Evolutionary conservation across 2,888 invertebrate species (phyloP), one percentile per base, ranked within the genome.

Genomic region (Junonia oenone): DNA sequence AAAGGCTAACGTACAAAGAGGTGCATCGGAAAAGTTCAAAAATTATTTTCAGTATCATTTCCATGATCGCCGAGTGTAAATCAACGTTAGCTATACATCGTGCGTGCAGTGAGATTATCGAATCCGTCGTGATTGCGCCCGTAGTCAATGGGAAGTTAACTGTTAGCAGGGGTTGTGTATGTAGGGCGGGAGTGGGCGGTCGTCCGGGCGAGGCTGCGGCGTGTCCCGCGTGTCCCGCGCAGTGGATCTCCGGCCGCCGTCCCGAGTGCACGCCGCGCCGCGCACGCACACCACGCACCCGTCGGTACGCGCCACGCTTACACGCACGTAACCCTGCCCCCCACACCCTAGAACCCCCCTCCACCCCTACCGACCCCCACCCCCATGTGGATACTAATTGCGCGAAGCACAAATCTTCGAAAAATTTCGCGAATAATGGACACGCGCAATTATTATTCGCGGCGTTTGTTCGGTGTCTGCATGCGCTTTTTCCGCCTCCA

Each of bases 281-380:
- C 81, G 79, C 83, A 79, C 79, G 67, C 78, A 74, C 76, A 73
- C 71, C 71, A 73, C 78, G 75, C 78, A 79, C 83, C 83, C 85
- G 83, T 82, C 86, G 87, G 88, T 88, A 88, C 87, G 86, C 85
- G 84, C 75, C 73, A 81, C 76, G 58, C 68, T 75, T 78, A 80
- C 75, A 78, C 77, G 77, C 83, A 83, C 78, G 78, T 79, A 72
- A 58, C 57, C 69, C 71, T 71, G 69, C 64, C 56, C 63, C 64
- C 58, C 64, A 55, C 63, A 64, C 58, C 52, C 57, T 51, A n/a
- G n/a, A n/a, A n/a, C n/a, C 57, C 58, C 37, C 14, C 53, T 52
- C 55, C 48, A 63, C 63, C 51, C 40, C 35, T 15, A 40, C 62
- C 46, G 37, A 62, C 13, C 56, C 48, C 63, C 56, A 58, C 57